Base-by-base conservation (phyloP, 2,113 vertebrate genomes). In the Abramis brama region DNA sequence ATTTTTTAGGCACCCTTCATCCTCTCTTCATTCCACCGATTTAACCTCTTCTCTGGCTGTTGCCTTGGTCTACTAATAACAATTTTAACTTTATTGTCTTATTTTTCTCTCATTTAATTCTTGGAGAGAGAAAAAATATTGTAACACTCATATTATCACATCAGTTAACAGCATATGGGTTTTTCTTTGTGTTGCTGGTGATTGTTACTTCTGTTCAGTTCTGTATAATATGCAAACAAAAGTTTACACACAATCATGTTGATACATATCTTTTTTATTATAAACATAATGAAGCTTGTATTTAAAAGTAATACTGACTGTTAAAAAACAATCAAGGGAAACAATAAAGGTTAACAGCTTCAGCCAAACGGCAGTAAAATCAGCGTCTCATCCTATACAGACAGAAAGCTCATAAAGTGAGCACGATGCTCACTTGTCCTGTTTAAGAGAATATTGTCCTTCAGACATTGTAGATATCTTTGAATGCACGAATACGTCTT, bases 341-440 rank as follows among this genome's bases (percentile, higher is more conserved):
- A 47, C 23, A 7, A 74, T 25, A 74, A 43, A 47, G 71, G 23
- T 47, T 25, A 74, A 25, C 71, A 47, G 23, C n/a, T 74, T 74
- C 71, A 74, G 39, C 11, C 23, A n/a, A 74, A 25, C 12, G 23
- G 71, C 43, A 74, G 43, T 74, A 74, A 74, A 74, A 47, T 3
- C 36, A 43, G 36, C 11, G 2, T 7, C 39, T 45, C 23, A n/a
- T 74, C 43, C n/a, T 74, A 47, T 45, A 74, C n/a, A 74, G 71
- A 74, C 43, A 15, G 11, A 47, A n/a, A 74, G 39, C 43, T 74
- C 43, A 74, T 74, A 74, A 74, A 74, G n/a, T 13, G 23, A 74
- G 71, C 12, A 15, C 3, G 71, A 74, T 74, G 23, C n/a, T 25
- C 23, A n/a, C 23, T 25, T 15, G 71, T 25, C 43, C 43, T 6